Base-by-base conservation (phyloP, 2,113 vertebrate genomes). In the Rhizomys pruinosus region DNA sequence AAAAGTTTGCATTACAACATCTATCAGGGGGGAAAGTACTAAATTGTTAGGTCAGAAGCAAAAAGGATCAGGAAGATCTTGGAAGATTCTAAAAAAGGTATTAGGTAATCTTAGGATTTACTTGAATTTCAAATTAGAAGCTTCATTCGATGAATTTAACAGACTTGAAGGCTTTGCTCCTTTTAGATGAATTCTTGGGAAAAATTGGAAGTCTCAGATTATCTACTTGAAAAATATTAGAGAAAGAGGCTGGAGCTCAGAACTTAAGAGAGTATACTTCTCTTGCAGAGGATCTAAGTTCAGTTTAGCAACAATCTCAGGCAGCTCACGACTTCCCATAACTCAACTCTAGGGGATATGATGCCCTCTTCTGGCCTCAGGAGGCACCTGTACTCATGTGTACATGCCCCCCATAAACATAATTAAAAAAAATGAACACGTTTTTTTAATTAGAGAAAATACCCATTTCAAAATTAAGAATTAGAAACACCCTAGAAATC, bases 81-180 rank as follows among this genome's bases (percentile, higher is more conserved):
- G 13, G 64, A n/a, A 66, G 3, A 37, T 59, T 37, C 13, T 32
- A 37, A 73, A 79, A 93, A 20, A 47, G 37, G 22, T n/a, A 32
- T 42, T 23, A 63, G 68, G 74, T 37, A 6, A 19, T 32, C 19
- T 81, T 27, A 39, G 77, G 25, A 52, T 68, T 69, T 32, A 59
- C 11, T 25, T 80, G 37, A n/a, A 68, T 91, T 82, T 86, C 69
- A 74, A 77, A 39, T 84, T 25, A 42, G 59, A 89, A 86, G 85
- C 17, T 82, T 42, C 6, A 5, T 61, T 59, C 19, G 0, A 29
- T 85, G 57, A n/a, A 91, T 17, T 27, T 27, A 85, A 68, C 25
- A 63, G 12, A 20, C 20, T 77, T 20, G 27, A 47, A 86, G 19
- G 19, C 80, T 92, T 87, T 37, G 44, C 0, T 84, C 76, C 22